phyloP scores from a whole-genome alignment of 2,888 invertebrate species.

The Neoascia interrupta region DNA sequence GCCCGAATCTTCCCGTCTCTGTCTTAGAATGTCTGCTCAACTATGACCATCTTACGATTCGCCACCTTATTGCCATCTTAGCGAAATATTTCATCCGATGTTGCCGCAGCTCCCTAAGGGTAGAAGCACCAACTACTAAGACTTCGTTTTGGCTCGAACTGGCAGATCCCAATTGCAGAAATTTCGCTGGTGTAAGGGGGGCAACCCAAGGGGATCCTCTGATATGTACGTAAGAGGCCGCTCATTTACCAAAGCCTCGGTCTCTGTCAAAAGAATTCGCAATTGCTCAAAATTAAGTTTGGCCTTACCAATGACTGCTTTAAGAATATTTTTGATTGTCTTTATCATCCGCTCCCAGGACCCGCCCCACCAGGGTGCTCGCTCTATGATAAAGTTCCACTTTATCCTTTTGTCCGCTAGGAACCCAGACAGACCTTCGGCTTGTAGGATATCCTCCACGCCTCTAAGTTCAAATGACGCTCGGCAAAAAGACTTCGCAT shows the following conservation, averaged over 20 bases:
- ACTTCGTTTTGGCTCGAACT: too few relatives aligned
- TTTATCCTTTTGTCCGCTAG: neutral
- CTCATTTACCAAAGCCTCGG: conserved; percentile 25
- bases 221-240: conserved; percentile 17
- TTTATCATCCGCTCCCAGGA: conserved; percentile 59
- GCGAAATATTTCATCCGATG: too few relatives aligned
- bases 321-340: conserved; percentile 41
- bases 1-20: too few relatives aligned
- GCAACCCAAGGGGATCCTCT: neutral
- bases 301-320: conserved; percentile 43
- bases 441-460: neutral
- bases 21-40: too few relatives aligned
- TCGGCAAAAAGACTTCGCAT: conserved; percentile 4
- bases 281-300: conserved; percentile 23
- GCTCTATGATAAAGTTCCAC: conserved; percentile 11
- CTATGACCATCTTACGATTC: too few relatives aligned
- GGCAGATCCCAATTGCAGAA: conserved; percentile 6
- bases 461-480: conserved; percentile 5
- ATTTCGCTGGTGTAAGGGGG: conserved; percentile 15
- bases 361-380: conserved; percentile 44
- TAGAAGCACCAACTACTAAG: too few relatives aligned
- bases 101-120: too few relatives aligned
- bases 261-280: conserved; percentile 1
- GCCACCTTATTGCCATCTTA: too few relatives aligned
- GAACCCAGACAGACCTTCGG: neutral